Evolutionary conservation across 64 coral and sea anemone genomes (phyloP), one percentile per base, ranked within the genome.

Genomic region (Orbicella faveolata): DNA sequence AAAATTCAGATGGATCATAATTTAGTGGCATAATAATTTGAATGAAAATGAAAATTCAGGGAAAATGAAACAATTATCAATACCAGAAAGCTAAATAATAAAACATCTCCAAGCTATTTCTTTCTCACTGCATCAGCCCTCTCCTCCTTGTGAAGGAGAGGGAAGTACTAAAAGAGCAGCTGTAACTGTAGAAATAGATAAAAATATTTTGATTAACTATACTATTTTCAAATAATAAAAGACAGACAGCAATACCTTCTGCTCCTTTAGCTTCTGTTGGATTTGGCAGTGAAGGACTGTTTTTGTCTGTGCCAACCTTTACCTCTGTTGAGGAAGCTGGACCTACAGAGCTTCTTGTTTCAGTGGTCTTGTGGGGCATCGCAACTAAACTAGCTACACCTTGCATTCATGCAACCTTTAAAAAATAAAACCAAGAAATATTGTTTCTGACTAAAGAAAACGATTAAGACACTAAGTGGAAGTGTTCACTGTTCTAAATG

Each of bases 371-470:
- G 41, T 85, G 82, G 21, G 82, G 82, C 65, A 85, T 85, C 65
- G 53, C 34, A 85, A 85, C 39, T 72, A 85, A 52, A 72, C 82
- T 36, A 16, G 65, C 82, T 66, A 85, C 65, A 15, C 82, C 37
- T 85, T 85, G 82, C 82, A 85, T 85, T 85, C 82, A 85, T 30
- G 65, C 36, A 73, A 37, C 64, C 64, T 85, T 52, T 51, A 18
- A 73, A n/a, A 66, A 85, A 23, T 16, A 3, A 23, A 13, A 20
- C n/a, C 21, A 26, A 4, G 9, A 26, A 8, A 10, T 33, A 5
- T 26, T 0, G 1, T 25, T 11, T 70, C 5, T 26, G 25, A 21
- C 21, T 2, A 9, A 26, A 26, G 7, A 33, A 2, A 30, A 12
- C 8, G 21, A 70, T 70, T 20, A 30, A 30, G 30, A 30, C 30